A percentile compares a stretch with the other conserved stretches of the same genome.
phyloP scores from a whole-genome alignment of 1,140 invertebrate genomes.

The Lepidostoma basale region DNA sequence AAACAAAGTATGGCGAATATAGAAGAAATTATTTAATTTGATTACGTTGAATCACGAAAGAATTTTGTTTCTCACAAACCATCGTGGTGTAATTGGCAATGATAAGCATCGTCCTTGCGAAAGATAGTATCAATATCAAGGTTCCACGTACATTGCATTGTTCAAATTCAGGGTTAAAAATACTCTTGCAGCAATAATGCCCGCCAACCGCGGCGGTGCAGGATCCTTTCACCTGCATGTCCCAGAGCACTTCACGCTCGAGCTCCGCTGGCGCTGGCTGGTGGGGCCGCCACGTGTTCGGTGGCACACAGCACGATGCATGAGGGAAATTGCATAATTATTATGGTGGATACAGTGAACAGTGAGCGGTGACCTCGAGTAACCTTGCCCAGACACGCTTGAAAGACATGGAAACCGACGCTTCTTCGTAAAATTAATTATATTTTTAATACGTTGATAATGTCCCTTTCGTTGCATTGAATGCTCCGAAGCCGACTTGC shows the following conservation, averaged over 20 bases:
- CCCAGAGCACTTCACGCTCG: not conserved
- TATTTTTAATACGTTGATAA: not conserved
- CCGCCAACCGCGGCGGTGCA: not conserved
- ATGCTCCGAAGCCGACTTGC: not conserved
- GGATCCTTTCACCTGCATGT: not conserved
- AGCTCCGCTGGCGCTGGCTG: not conserved
- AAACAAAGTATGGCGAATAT: too few species aligned
- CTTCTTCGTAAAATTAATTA: conserved; percentile 1
- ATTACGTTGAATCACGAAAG: too few species aligned
- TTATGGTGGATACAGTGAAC: not conserved
- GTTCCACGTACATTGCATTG: too few species aligned
- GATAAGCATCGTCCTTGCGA: too few species aligned
- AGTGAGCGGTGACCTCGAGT: conserved; percentile 23
- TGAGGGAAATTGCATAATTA: conserved; percentile 15
- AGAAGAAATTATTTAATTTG: too few species aligned
- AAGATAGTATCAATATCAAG: too few species aligned
- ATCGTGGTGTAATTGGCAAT: too few species aligned
- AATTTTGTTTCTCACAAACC: too few species aligned
- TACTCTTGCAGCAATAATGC: not conserved
- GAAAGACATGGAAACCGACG: not conserved
- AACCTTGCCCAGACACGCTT: conserved; percentile 19
- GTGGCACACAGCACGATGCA: not conserved
- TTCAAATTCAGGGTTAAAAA: too few species aligned
- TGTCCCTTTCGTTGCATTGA: not conserved
- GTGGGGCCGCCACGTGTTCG: not conserved